Percentiles rank a stretch among this genome's conserved stretches.
phyloP scores from a whole-genome alignment of 1,140 invertebrate species.

The Augochlora pura region DNA sequence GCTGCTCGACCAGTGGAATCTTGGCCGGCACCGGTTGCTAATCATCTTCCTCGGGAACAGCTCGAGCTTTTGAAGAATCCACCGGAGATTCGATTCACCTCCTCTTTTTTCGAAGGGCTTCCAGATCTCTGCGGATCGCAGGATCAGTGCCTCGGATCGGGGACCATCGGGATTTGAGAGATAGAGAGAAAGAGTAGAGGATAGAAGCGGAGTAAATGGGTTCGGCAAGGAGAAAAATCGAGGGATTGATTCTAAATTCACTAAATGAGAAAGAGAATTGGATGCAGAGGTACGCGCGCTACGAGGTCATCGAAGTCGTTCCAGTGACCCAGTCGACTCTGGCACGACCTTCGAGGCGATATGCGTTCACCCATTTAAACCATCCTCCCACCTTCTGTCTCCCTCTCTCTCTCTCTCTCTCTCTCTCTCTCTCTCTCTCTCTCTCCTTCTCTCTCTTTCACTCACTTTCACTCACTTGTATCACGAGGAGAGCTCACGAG shows the following conservation, averaged over 20 bases:
- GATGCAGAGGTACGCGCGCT: slow-evolving; percentile 2
- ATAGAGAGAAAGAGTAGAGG: too few relatives aligned
- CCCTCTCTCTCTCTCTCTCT: slow-evolving; percentile 2
- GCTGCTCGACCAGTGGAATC: background rate
- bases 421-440: slow-evolving; percentile 41
- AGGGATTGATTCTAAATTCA: too few relatives aligned
- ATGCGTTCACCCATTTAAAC: slow-evolving; percentile 67
- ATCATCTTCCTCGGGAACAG: background rate
- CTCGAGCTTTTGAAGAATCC: background rate
- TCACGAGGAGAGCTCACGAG: slow-evolving; percentile 10
- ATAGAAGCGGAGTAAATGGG: too few relatives aligned
- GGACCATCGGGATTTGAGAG: too few relatives aligned
- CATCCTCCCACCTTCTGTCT: slow-evolving; percentile 34
- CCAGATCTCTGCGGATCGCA: too few relatives aligned
- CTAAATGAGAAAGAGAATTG: too few relatives aligned
- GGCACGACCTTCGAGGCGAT: slow-evolving; percentile 71
- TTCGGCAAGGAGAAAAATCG: too few relatives aligned
- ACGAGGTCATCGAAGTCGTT: slow-evolving; percentile 60
- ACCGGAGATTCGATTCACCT: too few relatives aligned
- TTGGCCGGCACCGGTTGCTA: background rate
- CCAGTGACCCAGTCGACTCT: slow-evolving; percentile 73
- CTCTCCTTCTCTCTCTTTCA: background rate
- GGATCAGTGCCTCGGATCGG: too few relatives aligned
- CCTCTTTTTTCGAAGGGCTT: too few relatives aligned
- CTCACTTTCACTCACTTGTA: slow-evolving; percentile 47